Percentiles rank a stretch among this genome's conserved stretches.
Conservation (phyloP, 2,797 vertebrate species). For the Atherinosoma microstoma region DNA sequence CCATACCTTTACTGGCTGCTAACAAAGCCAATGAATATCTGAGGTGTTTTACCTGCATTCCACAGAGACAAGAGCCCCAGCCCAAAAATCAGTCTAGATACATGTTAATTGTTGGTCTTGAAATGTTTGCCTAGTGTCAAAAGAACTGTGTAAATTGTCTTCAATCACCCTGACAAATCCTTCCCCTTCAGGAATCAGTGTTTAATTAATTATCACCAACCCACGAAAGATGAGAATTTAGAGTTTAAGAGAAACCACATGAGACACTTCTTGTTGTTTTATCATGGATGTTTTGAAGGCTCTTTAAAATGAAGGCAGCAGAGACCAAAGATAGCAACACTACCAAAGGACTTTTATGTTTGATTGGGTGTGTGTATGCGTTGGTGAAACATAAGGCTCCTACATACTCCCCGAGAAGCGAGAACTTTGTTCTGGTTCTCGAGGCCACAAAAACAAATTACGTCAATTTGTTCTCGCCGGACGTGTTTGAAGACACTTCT, state of each 20-base stretch:
- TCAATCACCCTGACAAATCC: conserved; percentile 29
- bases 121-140: conserved; percentile 20
- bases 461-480: too few species aligned
- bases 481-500: too few species aligned
- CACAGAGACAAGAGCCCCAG: conserved; percentile 33
- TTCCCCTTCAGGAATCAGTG: conserved; percentile 42
- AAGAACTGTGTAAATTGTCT: conserved; percentile 26
- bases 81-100: conserved; percentile 28
- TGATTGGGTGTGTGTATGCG: conserved; percentile 18
- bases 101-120: conserved; percentile 21
- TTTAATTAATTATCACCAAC: conserved; percentile 71
- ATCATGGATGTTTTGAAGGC: conserved; percentile 42
- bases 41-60: conserved; percentile 42
- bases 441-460: too few species aligned
- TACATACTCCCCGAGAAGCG: too few species aligned
- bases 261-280: conserved; percentile 45
- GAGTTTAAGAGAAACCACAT: conserved; percentile 58
- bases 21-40: conserved; percentile 27
- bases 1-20: background rate
- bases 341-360: background rate
- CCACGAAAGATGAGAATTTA: conserved; percentile 61
- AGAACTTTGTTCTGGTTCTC: too few species aligned
- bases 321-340: conserved; percentile 28
- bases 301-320: conserved; percentile 50
- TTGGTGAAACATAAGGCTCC: too few species aligned